Base-by-base conservation (phyloP, 1,140 invertebrate species). In the Hestina assimilis region DNA sequence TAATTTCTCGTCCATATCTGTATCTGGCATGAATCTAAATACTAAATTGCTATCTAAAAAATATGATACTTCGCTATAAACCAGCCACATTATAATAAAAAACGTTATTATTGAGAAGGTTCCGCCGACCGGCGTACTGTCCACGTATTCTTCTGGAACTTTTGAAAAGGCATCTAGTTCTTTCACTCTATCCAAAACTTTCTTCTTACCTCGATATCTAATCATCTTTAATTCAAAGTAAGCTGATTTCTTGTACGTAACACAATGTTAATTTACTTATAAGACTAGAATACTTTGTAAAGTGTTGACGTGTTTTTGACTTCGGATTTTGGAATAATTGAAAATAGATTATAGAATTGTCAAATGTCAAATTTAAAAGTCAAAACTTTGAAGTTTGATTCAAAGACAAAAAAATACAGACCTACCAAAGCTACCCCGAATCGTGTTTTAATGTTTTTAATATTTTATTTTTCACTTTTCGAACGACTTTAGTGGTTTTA, bases 101-200 rank as follows among this genome's bases (percentile, higher is more conserved):
- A 95, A 92, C 40, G 93, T 94, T n/a, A 96, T 83, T 47, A 98
- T 82, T 12, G 95, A 96, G 72, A 96, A 96, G 94, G 89, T 84
- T 35, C 84, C 87, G 43, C 96, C 96, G 55, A 96, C 92, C 55
- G 93, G 92, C 45, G 95, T 94, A 61, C 94, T 93, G 84, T 96
- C 93, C 57, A 93, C 92, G 82, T 95, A 97, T 70, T 93, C 92
- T 58, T 97, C 95, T 26, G 94, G 93, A 48, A 98, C 91, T 91
- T 97, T 97, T 9, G 95, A 93, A 84, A 98, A 98, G 11, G 95
- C 94, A 89, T 98, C 96, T 2, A 98, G 82, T 86, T 97, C 93
- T 79, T 94, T 95, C 1, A 97, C 93, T 72, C 92, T 92, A 65
- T 93, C 92, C n/a, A 95, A 72, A 19, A 90, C 81, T 59, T 91